Base-by-base conservation (phyloP, 2,113 vertebrate species). In the Leptodactylus fuscus region DNA sequence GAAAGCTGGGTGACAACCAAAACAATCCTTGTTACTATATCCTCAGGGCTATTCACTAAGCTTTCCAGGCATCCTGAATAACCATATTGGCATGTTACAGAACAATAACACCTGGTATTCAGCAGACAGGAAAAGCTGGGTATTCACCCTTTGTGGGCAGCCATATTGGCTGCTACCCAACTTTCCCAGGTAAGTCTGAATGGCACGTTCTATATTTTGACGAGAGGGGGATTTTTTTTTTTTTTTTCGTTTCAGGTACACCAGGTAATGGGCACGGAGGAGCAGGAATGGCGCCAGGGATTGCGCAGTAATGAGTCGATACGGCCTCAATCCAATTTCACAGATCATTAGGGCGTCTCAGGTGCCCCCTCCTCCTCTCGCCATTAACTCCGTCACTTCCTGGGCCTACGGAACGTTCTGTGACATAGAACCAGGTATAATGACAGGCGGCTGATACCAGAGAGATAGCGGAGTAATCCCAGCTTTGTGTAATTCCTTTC, bases 321-420 rank as follows among this genome's bases (percentile, higher is more conserved):
- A 1, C 44, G 87, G 82, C 90, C 90, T 20, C 55, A 3, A 74
- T 86, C 78, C 81, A 87, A 89, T 91, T 90, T 88, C 84, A 85
- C 78, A 49, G 48, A 76, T 79, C 84, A 88, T 86, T 81, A 81
- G 88, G 89, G 88, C 78, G 90, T n/a, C n/a, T n/a, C n/a, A n/a
- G n/a, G n/a, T n/a, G n/a, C n/a, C 89, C 88, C 87, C 87, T 87
- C 87, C 83, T 81, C 74, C 6, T 4, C 2, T 20, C 15, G 41
- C 36, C 13, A 16, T 75, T 75, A 75, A 49, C 73, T 24, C 44
- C 41, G 8, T 20, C 0, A 5, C n/a, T 49, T 44, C 10, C n/a
- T 75, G 41, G 11, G 11, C 18, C 24, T 24, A 20, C 12, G 48
- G 48, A 51, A 51, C 20, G 6, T n/a, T 22, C 18, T 3, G 3